phyloP scores from a whole-genome alignment of 2,797 vertebrate species.

The Sebastes goodei region DNA sequence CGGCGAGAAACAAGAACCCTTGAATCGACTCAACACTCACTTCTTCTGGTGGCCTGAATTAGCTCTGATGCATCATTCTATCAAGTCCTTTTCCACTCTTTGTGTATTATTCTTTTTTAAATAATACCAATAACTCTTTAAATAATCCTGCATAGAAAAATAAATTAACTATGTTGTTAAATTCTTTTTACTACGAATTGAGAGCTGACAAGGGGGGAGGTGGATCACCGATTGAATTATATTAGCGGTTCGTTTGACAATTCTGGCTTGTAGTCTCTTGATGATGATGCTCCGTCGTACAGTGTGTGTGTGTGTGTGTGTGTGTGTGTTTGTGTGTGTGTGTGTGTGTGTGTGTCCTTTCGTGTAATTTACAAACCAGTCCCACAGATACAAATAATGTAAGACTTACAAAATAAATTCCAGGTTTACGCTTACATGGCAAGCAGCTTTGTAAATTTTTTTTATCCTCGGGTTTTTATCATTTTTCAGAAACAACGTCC shows the following conservation, averaged over 20 bases:
- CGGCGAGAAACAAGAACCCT: constrained; percentile 56
- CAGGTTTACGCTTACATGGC: constrained; percentile 98
- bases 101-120: constrained; percentile 75
- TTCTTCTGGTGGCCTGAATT: constrained; percentile 37
- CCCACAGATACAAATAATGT: constrained; percentile 99
- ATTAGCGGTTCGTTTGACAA: constrained; percentile 57
- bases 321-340: not conserved
- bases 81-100: constrained; percentile 68
- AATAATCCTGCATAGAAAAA: constrained; percentile 89
- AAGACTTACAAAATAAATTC: constrained; percentile 99
- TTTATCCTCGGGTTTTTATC: constrained; percentile 59
- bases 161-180: constrained; percentile 86
- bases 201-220: constrained; percentile 73
- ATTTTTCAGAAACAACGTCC: constrained; percentile 77
- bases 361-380: constrained; percentile 98
- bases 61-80: constrained; percentile 42
- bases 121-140: constrained; percentile 84
- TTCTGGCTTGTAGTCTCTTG: constrained; percentile 68
- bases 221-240: constrained; percentile 64
- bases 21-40: constrained; percentile 40
- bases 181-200: constrained; percentile 79
- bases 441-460: constrained; percentile 89
- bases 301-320: constrained; percentile 3
- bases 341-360: constrained; percentile 71
- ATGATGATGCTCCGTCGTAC: constrained; percentile 58